Evolutionary conservation across 2,888 invertebrate species (phyloP).

Genomic region (Apodemia mormo): DNA sequence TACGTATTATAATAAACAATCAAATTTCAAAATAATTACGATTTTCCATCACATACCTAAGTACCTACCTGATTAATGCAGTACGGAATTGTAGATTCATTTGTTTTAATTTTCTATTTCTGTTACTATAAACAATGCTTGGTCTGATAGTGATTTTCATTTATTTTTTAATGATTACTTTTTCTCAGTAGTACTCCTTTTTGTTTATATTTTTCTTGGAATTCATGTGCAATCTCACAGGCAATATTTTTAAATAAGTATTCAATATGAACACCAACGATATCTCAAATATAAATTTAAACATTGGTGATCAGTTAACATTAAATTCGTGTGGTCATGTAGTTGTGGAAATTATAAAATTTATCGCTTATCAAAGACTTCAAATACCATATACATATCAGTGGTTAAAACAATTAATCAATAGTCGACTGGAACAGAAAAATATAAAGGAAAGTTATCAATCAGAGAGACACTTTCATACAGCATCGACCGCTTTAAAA

Average conservation of each 20-base stretch:
- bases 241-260: background rate
- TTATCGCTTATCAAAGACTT: conserved; percentile 79
- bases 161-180: too few species aligned
- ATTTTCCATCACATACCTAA: too few species aligned
- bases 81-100: background rate
- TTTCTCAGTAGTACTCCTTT: too few species aligned
- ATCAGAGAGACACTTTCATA: conserved; percentile 67
- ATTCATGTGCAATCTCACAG: background rate
- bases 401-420: conserved; percentile 73
- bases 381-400: conserved; percentile 78
- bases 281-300: conserved; percentile 50
- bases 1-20: too few species aligned
- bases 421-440: conserved; percentile 53
- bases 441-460: conserved; percentile 59
- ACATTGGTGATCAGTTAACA: conserved; percentile 78
- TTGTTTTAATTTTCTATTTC: background rate
- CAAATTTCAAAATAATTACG: too few species aligned
- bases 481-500: conserved; percentile 64
- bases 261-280: conserved; percentile 14
- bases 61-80: too few species aligned
- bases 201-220: background rate
- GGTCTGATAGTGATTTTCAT: too few species aligned
- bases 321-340: conserved; percentile 80
- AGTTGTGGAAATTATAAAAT: conserved; percentile 80
- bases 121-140: too few species aligned